These are phyloP conservation scores for Motacilla tschutschensis DNA, from an alignment of 2,113 vertebrate species.

Conservation along the genomic window DNA sequence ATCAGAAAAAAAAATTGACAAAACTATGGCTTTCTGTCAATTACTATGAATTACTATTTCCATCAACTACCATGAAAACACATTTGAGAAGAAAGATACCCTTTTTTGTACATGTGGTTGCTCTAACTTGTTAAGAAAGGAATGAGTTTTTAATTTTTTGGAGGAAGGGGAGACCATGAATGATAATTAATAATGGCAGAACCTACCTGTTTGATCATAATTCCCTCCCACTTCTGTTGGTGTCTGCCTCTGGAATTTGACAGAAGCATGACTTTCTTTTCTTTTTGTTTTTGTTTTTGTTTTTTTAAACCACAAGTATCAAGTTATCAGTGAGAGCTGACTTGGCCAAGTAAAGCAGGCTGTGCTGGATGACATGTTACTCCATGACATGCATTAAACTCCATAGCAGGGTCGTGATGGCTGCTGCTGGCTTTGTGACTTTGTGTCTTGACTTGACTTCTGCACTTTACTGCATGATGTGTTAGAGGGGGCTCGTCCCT, in stretches of 20 bases:
- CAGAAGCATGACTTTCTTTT: not conserved
- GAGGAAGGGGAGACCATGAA: not conserved
- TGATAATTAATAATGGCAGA: not conserved
- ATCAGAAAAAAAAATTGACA: not conserved
- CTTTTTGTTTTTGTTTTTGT: fast-evolving
- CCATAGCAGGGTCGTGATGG: not conserved
- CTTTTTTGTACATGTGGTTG: not conserved
- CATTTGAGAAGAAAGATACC: not conserved
- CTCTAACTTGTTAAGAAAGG: not conserved
- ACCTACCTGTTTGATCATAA: not conserved
- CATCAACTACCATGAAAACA: not conserved
- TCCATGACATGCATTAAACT: not conserved
- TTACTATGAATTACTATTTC: not conserved
- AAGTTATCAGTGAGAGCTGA: not conserved
- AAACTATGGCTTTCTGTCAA: not conserved
- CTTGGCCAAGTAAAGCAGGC: not conserved
- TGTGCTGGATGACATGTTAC: not conserved
- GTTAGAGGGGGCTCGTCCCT: not conserved
- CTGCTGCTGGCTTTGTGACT: not conserved
- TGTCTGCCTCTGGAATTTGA: not conserved
- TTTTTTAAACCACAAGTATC: not conserved
- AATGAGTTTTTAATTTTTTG: not conserved
- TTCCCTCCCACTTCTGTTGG: not conserved
- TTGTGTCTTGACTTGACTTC: not conserved
- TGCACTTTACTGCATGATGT: not conserved